A percentile compares a stretch with the other conserved stretches of the same genome.
These are phyloP conservation scores for Heliconius nattereri DNA, from an alignment of 1,140 invertebrate species.

Conservation along the genomic window DNA sequence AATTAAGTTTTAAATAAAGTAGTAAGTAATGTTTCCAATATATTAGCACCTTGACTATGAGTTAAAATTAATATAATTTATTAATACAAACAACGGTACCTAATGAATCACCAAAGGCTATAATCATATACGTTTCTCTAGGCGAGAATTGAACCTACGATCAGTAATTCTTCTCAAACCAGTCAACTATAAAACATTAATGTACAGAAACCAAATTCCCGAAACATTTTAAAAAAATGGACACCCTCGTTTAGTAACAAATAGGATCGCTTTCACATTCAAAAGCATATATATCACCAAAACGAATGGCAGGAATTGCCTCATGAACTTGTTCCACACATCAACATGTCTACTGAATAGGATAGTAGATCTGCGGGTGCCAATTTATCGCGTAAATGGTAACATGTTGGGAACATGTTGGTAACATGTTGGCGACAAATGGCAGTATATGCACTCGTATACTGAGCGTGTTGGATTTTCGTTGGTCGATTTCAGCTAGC, in stretches of 20 bases:
- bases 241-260: constrained; percentile 20
- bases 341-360: constrained; percentile 59
- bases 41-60: too few species aligned
- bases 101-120: too few species aligned
- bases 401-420: constrained; percentile 63
- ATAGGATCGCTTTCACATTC: constrained; percentile 31
- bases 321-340: constrained; percentile 56
- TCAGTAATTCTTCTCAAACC: background rate
- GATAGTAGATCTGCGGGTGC: constrained; percentile 62
- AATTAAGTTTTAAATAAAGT: background rate
- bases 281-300: constrained; percentile 48
- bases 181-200: background rate
- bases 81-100: too few species aligned
- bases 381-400: constrained; percentile 76
- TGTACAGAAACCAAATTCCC: background rate
- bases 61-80: too few species aligned
- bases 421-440: constrained; percentile 65
- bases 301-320: constrained; percentile 45
- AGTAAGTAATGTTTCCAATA: background rate
- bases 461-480: constrained; percentile 19
- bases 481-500: constrained; percentile 10
- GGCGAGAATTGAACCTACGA: background rate
- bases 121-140: background rate
- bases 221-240: constrained; percentile 8
- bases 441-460: constrained; percentile 22